A percentile compares a stretch with the other conserved stretches of the same genome.
phyloP scores from a whole-genome alignment of 2,888 invertebrate genomes.

The Caenorhabditis japonica region DNA sequence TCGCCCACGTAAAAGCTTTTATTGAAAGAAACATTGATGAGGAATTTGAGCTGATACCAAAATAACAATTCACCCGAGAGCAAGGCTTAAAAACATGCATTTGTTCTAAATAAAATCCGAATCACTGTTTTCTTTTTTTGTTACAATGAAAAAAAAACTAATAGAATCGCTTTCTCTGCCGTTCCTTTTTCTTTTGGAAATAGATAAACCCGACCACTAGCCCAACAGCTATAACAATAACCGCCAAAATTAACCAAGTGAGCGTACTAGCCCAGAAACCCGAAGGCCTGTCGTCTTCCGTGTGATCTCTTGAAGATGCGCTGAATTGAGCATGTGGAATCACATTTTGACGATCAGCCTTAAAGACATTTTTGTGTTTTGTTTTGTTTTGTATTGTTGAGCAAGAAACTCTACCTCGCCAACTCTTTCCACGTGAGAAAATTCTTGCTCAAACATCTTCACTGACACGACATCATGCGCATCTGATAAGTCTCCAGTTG shows the following conservation, averaged over 20 bases:
- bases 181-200: conserved; percentile 92
- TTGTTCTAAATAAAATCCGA: conserved; percentile 19
- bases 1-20: conserved; percentile 25
- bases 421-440: conserved; percentile 80
- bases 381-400: no score
- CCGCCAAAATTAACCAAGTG: conserved; percentile 85
- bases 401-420: conserved; percentile 62
- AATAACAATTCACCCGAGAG: background rate
- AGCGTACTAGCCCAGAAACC: conserved; percentile 90
- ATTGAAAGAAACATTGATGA: conserved; percentile 11
- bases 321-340: conserved; percentile 58
- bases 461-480: conserved; percentile 94
- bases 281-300: conserved; percentile 88
- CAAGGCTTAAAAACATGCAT: conserved; percentile 16
- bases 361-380: conserved; percentile 9
- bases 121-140: conserved; percentile 3
- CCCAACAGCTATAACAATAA: conserved; percentile 87
- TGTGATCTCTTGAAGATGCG: conserved; percentile 86
- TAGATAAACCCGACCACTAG: conserved; percentile 91
- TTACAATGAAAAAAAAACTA: no score
- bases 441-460: conserved; percentile 91
- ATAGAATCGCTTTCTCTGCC: conserved; percentile 89
- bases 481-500: conserved; percentile 96
- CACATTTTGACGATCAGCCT: conserved; percentile 53
- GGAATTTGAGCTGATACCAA: conserved; percentile 4